phyloP scores from a whole-genome alignment of 2,113 vertebrate genomes.

The Apteryx mantelli region DNA sequence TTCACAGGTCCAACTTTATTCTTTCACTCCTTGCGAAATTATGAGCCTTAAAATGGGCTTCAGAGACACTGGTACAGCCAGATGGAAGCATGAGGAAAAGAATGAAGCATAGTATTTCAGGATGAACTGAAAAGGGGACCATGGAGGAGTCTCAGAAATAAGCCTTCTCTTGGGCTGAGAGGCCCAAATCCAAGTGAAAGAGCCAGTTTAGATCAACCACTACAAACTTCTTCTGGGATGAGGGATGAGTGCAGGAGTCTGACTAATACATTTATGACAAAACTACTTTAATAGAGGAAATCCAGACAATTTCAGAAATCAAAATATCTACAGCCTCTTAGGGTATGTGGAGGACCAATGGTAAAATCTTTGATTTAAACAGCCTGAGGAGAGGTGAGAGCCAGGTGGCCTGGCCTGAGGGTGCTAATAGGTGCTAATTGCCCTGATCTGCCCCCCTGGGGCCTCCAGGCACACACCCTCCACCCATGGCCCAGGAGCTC shows the following conservation, averaged over 20 bases:
- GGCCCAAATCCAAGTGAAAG: not conserved
- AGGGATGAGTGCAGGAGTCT: not conserved
- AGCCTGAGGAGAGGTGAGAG: not conserved
- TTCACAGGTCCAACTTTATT: not conserved
- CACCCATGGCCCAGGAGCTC: not conserved
- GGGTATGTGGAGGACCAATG: not conserved
- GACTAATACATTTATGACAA: not conserved
- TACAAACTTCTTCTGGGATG: not conserved
- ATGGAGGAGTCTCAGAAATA: not conserved
- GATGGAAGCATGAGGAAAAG: not conserved
- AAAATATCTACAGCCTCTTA: not conserved
- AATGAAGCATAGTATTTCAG: not conserved
- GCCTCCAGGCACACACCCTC: not conserved
- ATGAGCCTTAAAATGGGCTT: not conserved
- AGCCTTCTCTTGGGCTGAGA: not conserved
- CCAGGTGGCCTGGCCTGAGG: not conserved
- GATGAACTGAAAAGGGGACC: not conserved
- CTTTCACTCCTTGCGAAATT: rapidly evolving
- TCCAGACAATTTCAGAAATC: not conserved
- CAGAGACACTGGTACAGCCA: not conserved
- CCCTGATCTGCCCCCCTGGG: not conserved
- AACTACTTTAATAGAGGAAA: not conserved
- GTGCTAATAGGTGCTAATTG: not conserved
- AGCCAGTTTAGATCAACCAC: not conserved
- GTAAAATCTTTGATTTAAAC: not conserved